Percentiles rank a stretch among this genome's conserved stretches.
These are phyloP conservation scores for Artemia franciscana DNA, from an alignment of 1,140 invertebrate species.

Conservation along the genomic window DNA sequence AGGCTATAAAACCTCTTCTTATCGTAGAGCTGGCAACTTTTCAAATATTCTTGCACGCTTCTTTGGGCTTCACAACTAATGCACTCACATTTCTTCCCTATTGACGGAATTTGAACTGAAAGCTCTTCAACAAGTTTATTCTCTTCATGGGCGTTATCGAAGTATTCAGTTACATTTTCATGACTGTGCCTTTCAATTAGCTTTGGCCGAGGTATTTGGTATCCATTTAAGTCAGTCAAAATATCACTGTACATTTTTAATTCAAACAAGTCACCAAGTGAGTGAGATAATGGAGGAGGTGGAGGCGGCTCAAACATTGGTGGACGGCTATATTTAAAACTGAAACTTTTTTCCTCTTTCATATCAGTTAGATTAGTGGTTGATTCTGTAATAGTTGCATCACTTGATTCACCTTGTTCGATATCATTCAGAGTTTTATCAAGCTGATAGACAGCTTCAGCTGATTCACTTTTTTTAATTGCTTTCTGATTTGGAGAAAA, in stretches of 20 bases:
- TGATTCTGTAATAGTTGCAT: background rate
- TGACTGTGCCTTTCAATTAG: background rate
- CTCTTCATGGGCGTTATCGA: background rate
- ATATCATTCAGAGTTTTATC: background rate
- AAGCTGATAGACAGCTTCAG: background rate
- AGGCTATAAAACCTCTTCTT: background rate
- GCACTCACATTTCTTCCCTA: background rate
- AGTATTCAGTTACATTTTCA: background rate
- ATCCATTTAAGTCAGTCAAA: background rate
- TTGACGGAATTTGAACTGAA: background rate
- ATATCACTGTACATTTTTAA: background rate
- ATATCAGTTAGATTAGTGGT: background rate
- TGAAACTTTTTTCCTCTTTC: background rate
- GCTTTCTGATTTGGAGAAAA: background rate
- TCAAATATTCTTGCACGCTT: background rate
- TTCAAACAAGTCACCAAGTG: background rate
- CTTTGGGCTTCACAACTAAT: background rate
- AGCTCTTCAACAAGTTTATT: background rate
- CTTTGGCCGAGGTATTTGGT: background rate
- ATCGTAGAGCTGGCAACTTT: background rate
- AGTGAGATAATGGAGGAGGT: background rate
- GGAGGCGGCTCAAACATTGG: background rate
- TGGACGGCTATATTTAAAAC: background rate
- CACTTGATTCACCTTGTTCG: background rate
- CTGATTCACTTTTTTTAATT: background rate